Evolutionary conservation across 2,113 vertebrate genomes (phyloP), one percentile per base, ranked within the genome.

Genomic region (Sinocyclocheilus anophthalmus): DNA sequence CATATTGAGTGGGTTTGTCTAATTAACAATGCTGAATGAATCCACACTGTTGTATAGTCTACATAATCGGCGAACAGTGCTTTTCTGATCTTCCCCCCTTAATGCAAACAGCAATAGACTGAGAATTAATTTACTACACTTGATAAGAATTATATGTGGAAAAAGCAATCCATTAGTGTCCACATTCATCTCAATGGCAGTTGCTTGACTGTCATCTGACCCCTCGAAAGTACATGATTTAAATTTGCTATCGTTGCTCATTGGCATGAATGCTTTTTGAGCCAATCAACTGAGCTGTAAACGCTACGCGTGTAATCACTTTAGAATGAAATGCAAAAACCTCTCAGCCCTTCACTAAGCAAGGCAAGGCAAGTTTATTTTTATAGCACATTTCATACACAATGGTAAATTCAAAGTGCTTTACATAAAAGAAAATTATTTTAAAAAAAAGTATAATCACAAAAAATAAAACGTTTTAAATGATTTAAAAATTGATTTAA

Each of bases 141-240:
- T 75, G 2, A 75, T 45, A 39, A 24, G 10, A 75, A 75, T 24
- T 45, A 12, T 45, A 75, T 75, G 22, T 45, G 1, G 20, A 75
- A 4, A 75, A 37, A 22, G 33, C 67, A 70, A 70, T 70, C 33
- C 18, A 75, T 73, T 13, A 45, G 22, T 75, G 39, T 75, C 14
- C 37, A 45, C 70, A n/a, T 75, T 75, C 22, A 75, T 75, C 39
- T 75, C 22, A 75, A 75, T n/a, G 33, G 33, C 33, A 70, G 7
- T 67, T 67, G 63, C 24, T 30, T 67, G 33, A 42, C 70, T 73
- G 70, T 5, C 10, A 75, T 39, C 39, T 42, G 70, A 45, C 70
- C 37, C 37, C 37, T 73, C 4, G 1, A 75, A 45, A 45, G 39
- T n/a, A 75, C 39, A 75, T 1, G 2, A 45, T 75, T 45, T 45